Evolutionary conservation across 2,888 invertebrate genomes (phyloP), one percentile per base, ranked within the genome.

Genomic region (Lycophotia porphyrea): DNA sequence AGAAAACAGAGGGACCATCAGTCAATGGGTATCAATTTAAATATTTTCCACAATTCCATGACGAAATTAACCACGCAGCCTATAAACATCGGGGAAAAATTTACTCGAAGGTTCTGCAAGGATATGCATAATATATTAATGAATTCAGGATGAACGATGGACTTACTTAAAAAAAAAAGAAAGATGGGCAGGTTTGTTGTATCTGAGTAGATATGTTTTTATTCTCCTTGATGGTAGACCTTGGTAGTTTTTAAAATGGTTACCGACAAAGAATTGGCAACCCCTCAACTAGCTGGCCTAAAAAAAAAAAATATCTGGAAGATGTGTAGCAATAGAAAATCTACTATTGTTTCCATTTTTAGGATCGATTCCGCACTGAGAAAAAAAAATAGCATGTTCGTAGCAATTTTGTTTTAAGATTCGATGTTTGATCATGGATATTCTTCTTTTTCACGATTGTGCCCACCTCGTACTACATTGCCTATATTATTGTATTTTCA

Each of bases 51-150:
- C 11, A 9, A 15, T 44, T n/a, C 5, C 36, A 42, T 42, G 39
- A 60, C 8, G 36, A 82, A 82, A 58, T 76, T 82, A 76, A 21
- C 55, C 42, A 65, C 34, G 21, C 42, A 42, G 13, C 24, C 34
- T 47, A 34, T 49, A 34, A 82, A 64, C 44, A 81, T 27, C n/a
- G 5, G 39, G 44, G 31, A 76, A 64, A 81, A 76, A 34, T 55
- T 63, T 77, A 31, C 15, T n/a, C 52, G 31, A 63, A 34, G 47
- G n/a, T 24, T 49, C 27, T 27, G 58, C 55, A 49, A 47, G 15
- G 27, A 64, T 39, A 77, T 7, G 47, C 15, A 64, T 64, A 34
- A 76, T 76, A n/a, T 81, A 18, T 42, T 13, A 47, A 47, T 27
- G 11, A 47, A 82, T 49, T 42, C 15, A 42, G 58, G 27, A 58